These are phyloP conservation scores for Iguana delicatissima DNA, from an alignment of 2,797 vertebrate species.

Conservation along the genomic window DNA sequence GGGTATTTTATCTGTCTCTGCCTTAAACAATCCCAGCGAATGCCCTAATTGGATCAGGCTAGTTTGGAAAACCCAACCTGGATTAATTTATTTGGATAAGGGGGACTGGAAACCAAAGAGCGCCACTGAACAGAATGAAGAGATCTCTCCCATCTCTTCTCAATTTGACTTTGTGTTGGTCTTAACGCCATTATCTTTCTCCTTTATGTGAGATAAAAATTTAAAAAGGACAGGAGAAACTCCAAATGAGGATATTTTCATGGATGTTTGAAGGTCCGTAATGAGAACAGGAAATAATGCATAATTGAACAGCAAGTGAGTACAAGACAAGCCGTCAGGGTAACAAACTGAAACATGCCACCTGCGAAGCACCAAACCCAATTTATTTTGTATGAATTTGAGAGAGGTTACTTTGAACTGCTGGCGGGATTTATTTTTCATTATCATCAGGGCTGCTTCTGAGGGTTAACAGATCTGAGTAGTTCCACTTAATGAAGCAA, in stretches of 20 bases:
- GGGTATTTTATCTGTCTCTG: neutral
- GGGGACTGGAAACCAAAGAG: neutral
- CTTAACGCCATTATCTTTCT: slow-evolving; percentile 70
- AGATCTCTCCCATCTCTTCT: neutral
- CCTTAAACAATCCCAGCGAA: neutral
- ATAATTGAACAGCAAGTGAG: slow-evolving; percentile 74
- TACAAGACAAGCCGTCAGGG: slow-evolving; percentile 58
- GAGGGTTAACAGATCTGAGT: slow-evolving; percentile 7
- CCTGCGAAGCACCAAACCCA: slow-evolving; percentile 51
- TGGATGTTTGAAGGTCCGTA: slow-evolving; percentile 77
- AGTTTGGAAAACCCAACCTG: neutral
- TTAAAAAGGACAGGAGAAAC: slow-evolving; percentile 74
- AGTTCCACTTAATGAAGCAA: slow-evolving; percentile 61
- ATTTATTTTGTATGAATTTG: slow-evolving; percentile 62
- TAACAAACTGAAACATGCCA: slow-evolving; percentile 63
- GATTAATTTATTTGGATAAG: slow-evolving; percentile 22
- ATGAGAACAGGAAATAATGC: slow-evolving; percentile 76
- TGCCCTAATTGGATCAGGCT: neutral
- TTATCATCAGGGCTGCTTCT: slow-evolving; percentile 31
- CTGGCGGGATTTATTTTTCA: slow-evolving; percentile 61
- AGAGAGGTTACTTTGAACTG: slow-evolving; percentile 69
- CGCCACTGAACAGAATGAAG: fast-evolving
- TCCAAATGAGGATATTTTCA: slow-evolving; percentile 77
- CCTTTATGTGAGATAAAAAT: slow-evolving; percentile 73
- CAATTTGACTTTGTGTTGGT: slow-evolving; percentile 5